These are phyloP conservation scores for Ictalurus punctatus DNA, from an alignment of 2,113 vertebrate species.

Conservation along the genomic window DNA sequence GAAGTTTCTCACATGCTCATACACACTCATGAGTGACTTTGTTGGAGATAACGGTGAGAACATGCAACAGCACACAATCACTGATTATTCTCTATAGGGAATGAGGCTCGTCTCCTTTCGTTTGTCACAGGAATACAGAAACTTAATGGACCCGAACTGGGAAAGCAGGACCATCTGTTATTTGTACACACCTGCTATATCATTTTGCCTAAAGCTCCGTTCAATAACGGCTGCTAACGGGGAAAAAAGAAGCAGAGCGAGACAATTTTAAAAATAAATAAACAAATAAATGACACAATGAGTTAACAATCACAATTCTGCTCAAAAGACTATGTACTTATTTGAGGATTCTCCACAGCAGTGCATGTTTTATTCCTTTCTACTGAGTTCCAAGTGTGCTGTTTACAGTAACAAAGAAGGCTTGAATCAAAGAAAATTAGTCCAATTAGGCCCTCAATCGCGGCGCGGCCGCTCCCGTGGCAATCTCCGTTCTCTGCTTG, in stretches of 20 bases:
- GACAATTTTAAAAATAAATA: neutral
- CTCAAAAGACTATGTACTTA: neutral
- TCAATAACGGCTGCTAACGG: neutral
- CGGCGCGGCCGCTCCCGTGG: conserved; percentile 6
- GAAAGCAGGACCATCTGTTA: conserved; percentile 10
- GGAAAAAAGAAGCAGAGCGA: neutral
- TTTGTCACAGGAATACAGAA: conserved; percentile 41
- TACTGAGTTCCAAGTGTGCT: neutral
- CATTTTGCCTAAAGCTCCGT: conserved; percentile 1
- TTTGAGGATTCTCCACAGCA: neutral
- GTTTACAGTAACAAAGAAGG: conserved; percentile 13
- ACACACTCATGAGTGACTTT: neutral
- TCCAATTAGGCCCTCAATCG: conserved; percentile 36
- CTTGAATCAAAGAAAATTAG: conserved; percentile 46
- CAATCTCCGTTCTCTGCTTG: conserved; percentile 35
- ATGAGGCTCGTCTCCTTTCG: conserved; percentile 38
- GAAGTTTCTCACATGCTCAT: neutral
- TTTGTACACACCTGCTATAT: conserved; percentile 30
- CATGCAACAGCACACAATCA: conserved; percentile 34
- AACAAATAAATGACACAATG: too few species aligned
- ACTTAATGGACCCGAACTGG: conserved; percentile 35
- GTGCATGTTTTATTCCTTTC: conserved; percentile 7
- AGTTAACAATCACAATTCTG: neutral
- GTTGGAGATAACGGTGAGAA: conserved; percentile 16
- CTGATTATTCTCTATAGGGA: conserved; percentile 51